phyloP scores from a whole-genome alignment of 2,888 invertebrate species.

The Zygothrica quintamaculata region DNA sequence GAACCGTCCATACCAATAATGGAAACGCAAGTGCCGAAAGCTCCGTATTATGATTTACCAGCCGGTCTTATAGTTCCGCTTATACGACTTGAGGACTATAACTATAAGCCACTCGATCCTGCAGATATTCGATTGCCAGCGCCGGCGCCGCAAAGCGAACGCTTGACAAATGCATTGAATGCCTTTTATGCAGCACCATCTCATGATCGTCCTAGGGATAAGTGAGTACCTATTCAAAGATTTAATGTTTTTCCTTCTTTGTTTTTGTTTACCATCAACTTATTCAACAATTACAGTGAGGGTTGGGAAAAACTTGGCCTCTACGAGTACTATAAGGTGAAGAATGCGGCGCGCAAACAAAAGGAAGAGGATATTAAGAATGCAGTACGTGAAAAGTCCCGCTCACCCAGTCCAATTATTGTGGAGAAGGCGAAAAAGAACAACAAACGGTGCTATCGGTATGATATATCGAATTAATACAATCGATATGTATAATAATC shows the following conservation, averaged over 20 bases:
- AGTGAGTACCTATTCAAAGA: slow-evolving; percentile 85
- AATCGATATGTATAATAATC: background rate
- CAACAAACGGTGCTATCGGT: slow-evolving; percentile 89
- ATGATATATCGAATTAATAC: background rate
- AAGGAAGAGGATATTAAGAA: slow-evolving; percentile 93
- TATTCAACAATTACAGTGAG: slow-evolving; percentile 87
- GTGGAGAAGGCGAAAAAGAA: slow-evolving; percentile 85
- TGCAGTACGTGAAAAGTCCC: slow-evolving; percentile 89
- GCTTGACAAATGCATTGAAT: slow-evolving; percentile 96
- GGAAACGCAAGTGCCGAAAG: slow-evolving; percentile 93
- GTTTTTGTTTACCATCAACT: background rate
- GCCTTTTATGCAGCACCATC: slow-evolving; percentile 98
- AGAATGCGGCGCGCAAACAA: slow-evolving; percentile 94
- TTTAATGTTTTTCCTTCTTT: background rate
- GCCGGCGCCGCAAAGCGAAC: slow-evolving; percentile 96
- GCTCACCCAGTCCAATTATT: slow-evolving; percentile 92
- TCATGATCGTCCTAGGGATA: slow-evolving; percentile 97
- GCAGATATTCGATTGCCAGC: slow-evolving; percentile 95
- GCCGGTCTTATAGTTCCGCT: slow-evolving; percentile 99
- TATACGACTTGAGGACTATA: slow-evolving; percentile 95
- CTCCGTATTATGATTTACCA: slow-evolving; percentile 98
- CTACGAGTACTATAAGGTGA: slow-evolving; percentile 98
- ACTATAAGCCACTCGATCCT: slow-evolving; percentile 95
- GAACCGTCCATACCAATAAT: slow-evolving; percentile 72
- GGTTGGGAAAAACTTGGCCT: slow-evolving; percentile 99